Conservation (phyloP, 2,888 invertebrate species). For the Cistogaster globosa region DNA sequence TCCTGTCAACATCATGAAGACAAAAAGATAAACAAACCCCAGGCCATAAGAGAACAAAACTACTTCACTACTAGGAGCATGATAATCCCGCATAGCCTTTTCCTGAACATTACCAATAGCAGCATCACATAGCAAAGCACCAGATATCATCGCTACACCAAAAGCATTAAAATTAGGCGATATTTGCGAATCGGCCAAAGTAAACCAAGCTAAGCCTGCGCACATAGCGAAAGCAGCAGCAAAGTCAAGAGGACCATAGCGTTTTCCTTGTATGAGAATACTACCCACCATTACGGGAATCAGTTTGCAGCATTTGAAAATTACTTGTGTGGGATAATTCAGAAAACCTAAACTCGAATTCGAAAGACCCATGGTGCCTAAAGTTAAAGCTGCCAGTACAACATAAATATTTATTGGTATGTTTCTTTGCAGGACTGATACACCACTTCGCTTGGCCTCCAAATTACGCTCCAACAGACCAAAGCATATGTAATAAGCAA, state of each 20-base stretch:
- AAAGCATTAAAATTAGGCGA: slow-evolving; percentile 89
- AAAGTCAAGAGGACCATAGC: slow-evolving; percentile 92
- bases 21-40: slow-evolving; percentile 91
- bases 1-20: slow-evolving; percentile 89
- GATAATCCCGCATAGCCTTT: slow-evolving; percentile 93
- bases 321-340: slow-evolving; percentile 98
- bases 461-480: slow-evolving; percentile 88
- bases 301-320: slow-evolving; percentile 98
- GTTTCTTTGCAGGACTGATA: slow-evolving; percentile 86
- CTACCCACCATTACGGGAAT: slow-evolving; percentile 98
- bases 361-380: slow-evolving; percentile 98
- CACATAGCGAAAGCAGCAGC: slow-evolving; percentile 94
- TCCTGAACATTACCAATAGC: slow-evolving; percentile 98
- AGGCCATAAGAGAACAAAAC: slow-evolving; percentile 96
- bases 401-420: slow-evolving; percentile 93
- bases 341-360: slow-evolving; percentile 96
- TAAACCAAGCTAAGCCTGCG: slow-evolving; percentile 94
- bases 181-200: slow-evolving; percentile 90
- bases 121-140: slow-evolving; percentile 96
- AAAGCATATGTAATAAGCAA: slow-evolving; percentile 92
- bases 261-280: slow-evolving; percentile 94
- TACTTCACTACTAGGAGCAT: slow-evolving; percentile 94
- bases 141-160: slow-evolving; percentile 90
- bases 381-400: slow-evolving; percentile 92
- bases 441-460: slow-evolving; percentile 81